phyloP scores from a whole-genome alignment of 2,888 invertebrate species.

The Julus scanicus region DNA sequence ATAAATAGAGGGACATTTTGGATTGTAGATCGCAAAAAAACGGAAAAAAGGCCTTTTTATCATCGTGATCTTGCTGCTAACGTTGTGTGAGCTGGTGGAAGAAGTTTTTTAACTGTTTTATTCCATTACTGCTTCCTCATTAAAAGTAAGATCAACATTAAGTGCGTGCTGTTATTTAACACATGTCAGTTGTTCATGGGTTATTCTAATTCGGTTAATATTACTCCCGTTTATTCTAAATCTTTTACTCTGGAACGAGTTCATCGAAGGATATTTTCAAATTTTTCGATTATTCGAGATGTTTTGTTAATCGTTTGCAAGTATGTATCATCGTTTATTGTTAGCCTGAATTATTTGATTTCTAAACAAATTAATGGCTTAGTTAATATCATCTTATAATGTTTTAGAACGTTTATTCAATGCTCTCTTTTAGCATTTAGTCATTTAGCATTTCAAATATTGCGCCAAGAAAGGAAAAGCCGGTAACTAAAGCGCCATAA shows the following conservation, averaged over 20 bases:
- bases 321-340: no score
- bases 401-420: no score
- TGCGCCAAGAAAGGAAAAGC: neutral
- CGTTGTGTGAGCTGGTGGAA: neutral
- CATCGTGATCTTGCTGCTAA: constrained; percentile 17
- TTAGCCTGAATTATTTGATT: no score
- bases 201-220: neutral
- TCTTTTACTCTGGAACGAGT: no score
- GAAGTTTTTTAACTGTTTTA: constrained; percentile 17
- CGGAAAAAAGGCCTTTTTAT: neutral
- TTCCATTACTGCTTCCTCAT: constrained; percentile 6
- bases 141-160: constrained; percentile 8
- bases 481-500: neutral
- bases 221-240: no score
- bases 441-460: neutral
- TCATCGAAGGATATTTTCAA: no score
- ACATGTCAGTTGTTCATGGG: neutral
- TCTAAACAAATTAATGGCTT: no score
- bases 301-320: no score
- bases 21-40: neutral
- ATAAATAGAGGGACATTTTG: constrained; percentile 8
- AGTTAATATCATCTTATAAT: no score
- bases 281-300: no score
- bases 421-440: neutral
- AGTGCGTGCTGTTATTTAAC: neutral